Evolutionary conservation across 2,113 vertebrate genomes (phyloP).

Genomic region (Narcine bancroftii): DNA sequence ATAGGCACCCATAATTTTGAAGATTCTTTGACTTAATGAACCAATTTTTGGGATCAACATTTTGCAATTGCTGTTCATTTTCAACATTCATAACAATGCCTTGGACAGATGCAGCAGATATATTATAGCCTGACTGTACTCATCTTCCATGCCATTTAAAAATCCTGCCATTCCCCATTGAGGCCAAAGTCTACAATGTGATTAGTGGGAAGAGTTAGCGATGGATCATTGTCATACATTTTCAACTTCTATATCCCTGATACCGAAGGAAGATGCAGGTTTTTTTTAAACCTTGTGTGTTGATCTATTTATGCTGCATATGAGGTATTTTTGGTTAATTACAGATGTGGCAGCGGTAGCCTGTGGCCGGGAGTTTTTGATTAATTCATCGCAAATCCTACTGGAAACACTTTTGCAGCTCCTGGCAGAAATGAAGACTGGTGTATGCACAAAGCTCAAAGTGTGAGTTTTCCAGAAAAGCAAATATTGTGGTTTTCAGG

Average conservation of each 20-base stretch:
- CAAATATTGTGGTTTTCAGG: not conserved
- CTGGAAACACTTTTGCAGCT: slow-evolving; percentile 77
- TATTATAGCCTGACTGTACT: not conserved
- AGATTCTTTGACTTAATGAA: not conserved
- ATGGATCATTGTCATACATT: not conserved
- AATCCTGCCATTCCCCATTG: not conserved
- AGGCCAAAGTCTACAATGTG: not conserved
- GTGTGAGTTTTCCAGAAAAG: slow-evolving; percentile 60
- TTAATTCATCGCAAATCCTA: slow-evolving; percentile 62
- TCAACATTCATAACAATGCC: not conserved
- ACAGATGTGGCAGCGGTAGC: slow-evolving; percentile 81
- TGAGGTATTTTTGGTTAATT: slow-evolving; percentile 21
- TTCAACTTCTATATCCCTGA: not conserved
- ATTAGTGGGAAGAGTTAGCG: not conserved
- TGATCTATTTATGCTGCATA: not conserved
- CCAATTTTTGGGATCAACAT: not conserved
- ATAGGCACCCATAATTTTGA: not conserved
- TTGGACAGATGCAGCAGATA: not conserved
- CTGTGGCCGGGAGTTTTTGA: slow-evolving; percentile 79
- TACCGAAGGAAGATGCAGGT: not conserved
- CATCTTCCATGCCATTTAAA: not conserved
- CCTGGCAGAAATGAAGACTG: slow-evolving; percentile 70
- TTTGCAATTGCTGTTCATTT: not conserved
- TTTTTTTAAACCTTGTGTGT: not conserved
- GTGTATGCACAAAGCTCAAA: slow-evolving; percentile 79